These are phyloP conservation scores for Erpobdella octoculata DNA, from an alignment of 2,888 invertebrate species.

Conservation along the genomic window DNA sequence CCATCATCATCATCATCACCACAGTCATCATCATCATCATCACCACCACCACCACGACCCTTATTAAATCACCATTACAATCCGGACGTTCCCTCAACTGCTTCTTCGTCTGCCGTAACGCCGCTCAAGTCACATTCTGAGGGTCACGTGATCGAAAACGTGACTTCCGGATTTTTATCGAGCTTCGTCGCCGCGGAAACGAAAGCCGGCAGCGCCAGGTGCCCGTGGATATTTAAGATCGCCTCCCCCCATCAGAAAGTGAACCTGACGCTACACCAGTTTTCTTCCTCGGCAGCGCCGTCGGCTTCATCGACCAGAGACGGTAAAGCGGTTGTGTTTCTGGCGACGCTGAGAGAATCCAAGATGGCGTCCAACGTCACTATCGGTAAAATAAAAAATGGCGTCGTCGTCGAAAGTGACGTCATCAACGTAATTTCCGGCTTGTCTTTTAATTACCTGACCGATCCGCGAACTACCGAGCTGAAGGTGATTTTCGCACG, in stretches of 20 bases:
- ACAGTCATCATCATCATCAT: background rate
- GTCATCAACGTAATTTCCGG: too few species aligned
- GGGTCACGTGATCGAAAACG: background rate
- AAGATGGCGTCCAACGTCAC: background rate
- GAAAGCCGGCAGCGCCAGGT: constrained; percentile 10
- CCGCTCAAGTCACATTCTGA: background rate
- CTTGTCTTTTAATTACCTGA: too few species aligned
- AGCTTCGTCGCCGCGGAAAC: constrained; percentile 20
- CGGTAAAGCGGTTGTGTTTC: too few species aligned
- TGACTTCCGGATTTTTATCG: constrained; percentile 4
- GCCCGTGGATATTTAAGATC: constrained; percentile 15
- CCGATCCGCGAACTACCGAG: too few species aligned
- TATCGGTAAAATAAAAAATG: too few species aligned
- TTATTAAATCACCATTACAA: too few species aligned
- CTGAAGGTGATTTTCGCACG: background rate
- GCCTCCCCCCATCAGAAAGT: constrained; percentile 8
- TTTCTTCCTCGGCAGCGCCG: background rate
- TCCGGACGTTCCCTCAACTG: too few species aligned
- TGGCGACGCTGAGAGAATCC: background rate
- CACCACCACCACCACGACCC: background rate
- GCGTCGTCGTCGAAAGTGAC: too few species aligned
- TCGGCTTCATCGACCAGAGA: background rate
- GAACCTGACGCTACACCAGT: constrained; percentile 7
- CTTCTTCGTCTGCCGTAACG: too few species aligned
- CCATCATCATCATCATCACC: background rate